A percentile compares a stretch with the other conserved stretches of the same genome.
phyloP scores from a whole-genome alignment of 1,140 invertebrate genomes.

The Drosophila sp. region DNA sequence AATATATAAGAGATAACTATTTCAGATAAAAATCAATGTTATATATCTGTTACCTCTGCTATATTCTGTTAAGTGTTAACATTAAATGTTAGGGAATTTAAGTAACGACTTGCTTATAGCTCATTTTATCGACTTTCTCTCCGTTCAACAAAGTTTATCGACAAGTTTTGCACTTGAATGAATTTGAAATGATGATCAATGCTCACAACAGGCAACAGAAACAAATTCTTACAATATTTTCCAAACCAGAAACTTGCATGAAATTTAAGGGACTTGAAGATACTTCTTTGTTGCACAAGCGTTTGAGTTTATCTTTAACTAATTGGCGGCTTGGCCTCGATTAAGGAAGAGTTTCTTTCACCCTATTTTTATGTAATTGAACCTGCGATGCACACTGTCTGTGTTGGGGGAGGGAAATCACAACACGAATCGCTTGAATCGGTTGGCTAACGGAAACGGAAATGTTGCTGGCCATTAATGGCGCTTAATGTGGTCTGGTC shows the following conservation, averaged over 20 bases:
- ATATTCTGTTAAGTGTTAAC: not conserved
- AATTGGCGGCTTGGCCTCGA: conserved; percentile 51
- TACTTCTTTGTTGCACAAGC: not conserved
- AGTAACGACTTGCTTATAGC: not conserved
- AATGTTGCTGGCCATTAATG: conserved; percentile 62
- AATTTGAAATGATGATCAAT: conserved; percentile 69
- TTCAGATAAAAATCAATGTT: too few relatives aligned
- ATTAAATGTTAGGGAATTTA: conserved; percentile 5
- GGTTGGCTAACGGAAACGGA: conserved; percentile 29
- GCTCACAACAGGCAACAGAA: conserved; percentile 34
- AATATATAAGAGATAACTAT: too few relatives aligned
- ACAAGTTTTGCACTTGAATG: conserved; percentile 75
- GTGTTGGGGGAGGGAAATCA: conserved; percentile 50
- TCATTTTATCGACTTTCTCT: not conserved
- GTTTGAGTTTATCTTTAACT: conserved; percentile 24
- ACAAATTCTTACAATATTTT: conserved; percentile 8
- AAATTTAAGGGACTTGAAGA: conserved; percentile 1
- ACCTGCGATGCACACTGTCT: conserved; percentile 13
- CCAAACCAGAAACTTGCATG: not conserved
- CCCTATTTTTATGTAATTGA: conserved; percentile 23
- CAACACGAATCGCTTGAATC: conserved; percentile 33
- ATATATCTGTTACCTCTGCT: too few relatives aligned
- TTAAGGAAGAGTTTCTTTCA: conserved; percentile 38
- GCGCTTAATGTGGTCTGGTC: conserved; percentile 62
- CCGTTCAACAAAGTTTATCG: conserved; percentile 60